Conservation (phyloP, 1,140 invertebrate species). For the Diabrotica virgifera region DNA sequence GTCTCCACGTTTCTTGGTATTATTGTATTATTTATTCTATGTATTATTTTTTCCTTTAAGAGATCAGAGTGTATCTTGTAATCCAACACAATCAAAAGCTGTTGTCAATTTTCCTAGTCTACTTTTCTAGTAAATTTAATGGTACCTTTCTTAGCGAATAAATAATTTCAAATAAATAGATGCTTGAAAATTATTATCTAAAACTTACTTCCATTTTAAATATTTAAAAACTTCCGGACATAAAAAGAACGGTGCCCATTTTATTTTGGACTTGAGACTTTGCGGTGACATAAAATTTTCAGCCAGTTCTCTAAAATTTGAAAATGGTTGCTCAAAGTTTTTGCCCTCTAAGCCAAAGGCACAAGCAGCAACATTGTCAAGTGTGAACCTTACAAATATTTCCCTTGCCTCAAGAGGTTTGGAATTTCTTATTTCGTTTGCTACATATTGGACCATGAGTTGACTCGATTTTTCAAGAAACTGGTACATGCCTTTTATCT, state of each 20-base stretch:
- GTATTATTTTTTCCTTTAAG: too few species aligned
- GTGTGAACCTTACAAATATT: slow-evolving; percentile 48
- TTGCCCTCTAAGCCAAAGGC: slow-evolving; percentile 50
- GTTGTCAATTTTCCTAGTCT: too few species aligned
- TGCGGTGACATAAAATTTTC: slow-evolving; percentile 35
- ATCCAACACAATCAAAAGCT: too few species aligned
- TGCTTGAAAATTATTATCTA: background rate
- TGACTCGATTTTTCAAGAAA: slow-evolving; percentile 34
- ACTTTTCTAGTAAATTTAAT: too few species aligned
- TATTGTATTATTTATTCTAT: too few species aligned
- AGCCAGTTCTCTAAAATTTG: slow-evolving; percentile 48
- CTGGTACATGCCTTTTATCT: slow-evolving; percentile 38
- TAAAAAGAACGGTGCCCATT: slow-evolving; percentile 23
- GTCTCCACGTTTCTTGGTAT: too few species aligned
- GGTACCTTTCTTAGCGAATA: too few species aligned
- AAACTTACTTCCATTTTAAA: slow-evolving; percentile 42
- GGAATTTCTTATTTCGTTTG: slow-evolving; percentile 3
- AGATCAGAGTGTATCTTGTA: too few species aligned
- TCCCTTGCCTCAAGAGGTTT: slow-evolving; percentile 40
- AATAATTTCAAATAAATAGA: too few species aligned
- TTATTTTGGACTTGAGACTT: slow-evolving; percentile 13
- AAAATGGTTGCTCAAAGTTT: slow-evolving; percentile 47
- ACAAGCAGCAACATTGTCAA: slow-evolving; percentile 52
- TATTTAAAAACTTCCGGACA: slow-evolving; percentile 26
- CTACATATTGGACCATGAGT: slow-evolving; percentile 29